phyloP scores from a whole-genome alignment of 1,140 invertebrate species.

The Melitaea cinxia region DNA sequence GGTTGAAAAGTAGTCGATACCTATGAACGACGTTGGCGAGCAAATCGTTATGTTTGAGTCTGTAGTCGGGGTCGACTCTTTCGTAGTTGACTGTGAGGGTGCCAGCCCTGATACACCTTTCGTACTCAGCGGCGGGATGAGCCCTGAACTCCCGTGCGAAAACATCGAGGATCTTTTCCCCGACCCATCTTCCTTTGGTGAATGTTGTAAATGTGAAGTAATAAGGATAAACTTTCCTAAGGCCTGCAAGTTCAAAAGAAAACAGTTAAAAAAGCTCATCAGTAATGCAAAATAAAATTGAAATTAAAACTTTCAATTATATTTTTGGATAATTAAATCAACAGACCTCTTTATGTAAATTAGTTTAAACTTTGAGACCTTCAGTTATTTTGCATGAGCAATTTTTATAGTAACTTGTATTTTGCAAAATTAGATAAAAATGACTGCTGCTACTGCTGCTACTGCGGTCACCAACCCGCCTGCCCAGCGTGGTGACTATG shows the following conservation, averaged over 20 bases:
- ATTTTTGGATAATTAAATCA: too few relatives aligned
- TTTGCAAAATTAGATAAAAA: too few relatives aligned
- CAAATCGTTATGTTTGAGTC: conserved; percentile 96
- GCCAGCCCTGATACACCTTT: conserved; percentile 94
- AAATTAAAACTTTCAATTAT: background rate
- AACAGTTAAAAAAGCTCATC: background rate
- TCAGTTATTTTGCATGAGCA: too few relatives aligned
- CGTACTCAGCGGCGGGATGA: conserved; percentile 95
- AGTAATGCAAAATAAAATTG: background rate
- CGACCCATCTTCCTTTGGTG: conserved; percentile 98
- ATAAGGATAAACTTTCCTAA: conserved; percentile 99
- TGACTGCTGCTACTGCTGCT: too few relatives aligned
- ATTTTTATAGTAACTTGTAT: too few relatives aligned
- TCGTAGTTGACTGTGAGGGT: conserved; percentile 97
- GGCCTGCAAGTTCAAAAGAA: conserved; percentile 83
- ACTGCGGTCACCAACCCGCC: too few relatives aligned
- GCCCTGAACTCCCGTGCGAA: conserved; percentile 96
- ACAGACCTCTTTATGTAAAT: too few relatives aligned
- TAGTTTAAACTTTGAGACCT: too few relatives aligned
- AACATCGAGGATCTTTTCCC: conserved; percentile 96
- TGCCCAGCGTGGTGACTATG: too few relatives aligned
- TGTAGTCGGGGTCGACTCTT: conserved; percentile 94
- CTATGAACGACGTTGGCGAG: conserved; percentile 97
- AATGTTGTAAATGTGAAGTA: conserved; percentile 98
- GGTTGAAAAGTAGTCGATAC: conserved; percentile 77